phyloP scores from a whole-genome alignment of 2,888 invertebrate genomes.

The Callosobruchus maculatus region DNA sequence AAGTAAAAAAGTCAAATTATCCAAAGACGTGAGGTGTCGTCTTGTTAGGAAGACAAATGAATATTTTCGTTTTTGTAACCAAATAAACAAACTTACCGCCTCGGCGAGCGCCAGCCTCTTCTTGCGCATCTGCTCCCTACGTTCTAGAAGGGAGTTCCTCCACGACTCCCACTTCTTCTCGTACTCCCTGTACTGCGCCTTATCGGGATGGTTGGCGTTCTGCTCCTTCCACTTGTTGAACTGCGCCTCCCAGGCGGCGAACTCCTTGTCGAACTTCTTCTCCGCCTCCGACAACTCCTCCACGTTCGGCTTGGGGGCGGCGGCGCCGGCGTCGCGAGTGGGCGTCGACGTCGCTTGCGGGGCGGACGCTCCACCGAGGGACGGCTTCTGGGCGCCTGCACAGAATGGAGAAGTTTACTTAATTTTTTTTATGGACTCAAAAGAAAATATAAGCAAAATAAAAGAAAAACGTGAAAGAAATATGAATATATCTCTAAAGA shows the following conservation, averaged over 20 bases:
- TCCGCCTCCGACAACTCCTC: slow-evolving; percentile 63
- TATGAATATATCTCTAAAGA: no score
- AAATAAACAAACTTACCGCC: background rate
- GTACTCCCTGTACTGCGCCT: slow-evolving; percentile 79
- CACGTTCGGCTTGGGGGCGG: slow-evolving; percentile 40
- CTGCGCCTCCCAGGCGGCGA: slow-evolving; percentile 87
- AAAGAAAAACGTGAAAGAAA: no score
- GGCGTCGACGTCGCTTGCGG: slow-evolving; percentile 6
- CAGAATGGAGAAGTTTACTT: no score
- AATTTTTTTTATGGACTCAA: no score
- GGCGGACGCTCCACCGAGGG: no score
- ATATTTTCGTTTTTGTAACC: no score
- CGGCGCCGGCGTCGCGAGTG: slow-evolving; percentile 44
- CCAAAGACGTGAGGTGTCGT: no score
- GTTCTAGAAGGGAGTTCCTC: slow-evolving; percentile 71
- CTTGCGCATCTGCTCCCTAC: slow-evolving; percentile 77
- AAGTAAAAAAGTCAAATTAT: no score
- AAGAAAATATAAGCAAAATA: no score
- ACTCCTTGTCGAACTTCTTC: slow-evolving; percentile 82
- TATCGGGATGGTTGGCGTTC: slow-evolving; percentile 89
- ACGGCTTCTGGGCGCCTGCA: no score
- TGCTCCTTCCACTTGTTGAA: slow-evolving; percentile 89
- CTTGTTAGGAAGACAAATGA: no score
- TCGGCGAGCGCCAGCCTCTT: slow-evolving; percentile 50
- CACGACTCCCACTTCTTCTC: slow-evolving; percentile 86